Conservation (phyloP, 2,888 invertebrate genomes). For the Agonopterix heracliana region DNA sequence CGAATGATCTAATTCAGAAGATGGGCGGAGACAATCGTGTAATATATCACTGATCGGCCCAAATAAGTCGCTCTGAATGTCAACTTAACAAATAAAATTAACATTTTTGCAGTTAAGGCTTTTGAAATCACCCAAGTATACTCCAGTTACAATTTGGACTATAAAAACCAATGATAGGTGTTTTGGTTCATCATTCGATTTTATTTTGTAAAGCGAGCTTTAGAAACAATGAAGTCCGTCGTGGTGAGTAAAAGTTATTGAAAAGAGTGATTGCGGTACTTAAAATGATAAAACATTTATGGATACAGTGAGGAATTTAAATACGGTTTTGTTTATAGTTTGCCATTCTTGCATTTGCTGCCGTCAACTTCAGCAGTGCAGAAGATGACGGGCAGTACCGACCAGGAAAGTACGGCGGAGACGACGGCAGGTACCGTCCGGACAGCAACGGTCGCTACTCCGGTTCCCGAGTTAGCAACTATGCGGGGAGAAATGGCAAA, state of each 20-base stretch:
- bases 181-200: slow-evolving; percentile 46
- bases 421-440: slow-evolving; percentile 46
- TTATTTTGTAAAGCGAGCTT: slow-evolving; percentile 32
- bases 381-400: slow-evolving; percentile 67
- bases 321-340: slow-evolving; percentile 23
- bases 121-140: slow-evolving; percentile 58
- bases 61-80: slow-evolving; percentile 53
- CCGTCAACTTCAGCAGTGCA: slow-evolving; percentile 35
- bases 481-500: slow-evolving; percentile 15
- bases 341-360: slow-evolving; percentile 30
- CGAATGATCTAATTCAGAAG: slow-evolving; percentile 29
- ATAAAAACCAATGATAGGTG: slow-evolving; percentile 55
- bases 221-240: slow-evolving; percentile 50
- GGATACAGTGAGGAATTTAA: background rate
- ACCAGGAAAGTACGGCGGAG: slow-evolving; percentile 41
- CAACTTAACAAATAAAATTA: slow-evolving; percentile 60
- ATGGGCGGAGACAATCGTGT: slow-evolving; percentile 39
- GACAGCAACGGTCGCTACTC: slow-evolving; percentile 37
- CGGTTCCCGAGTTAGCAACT: slow-evolving; percentile 20
- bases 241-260: slow-evolving; percentile 44
- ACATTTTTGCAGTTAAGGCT: slow-evolving; percentile 55
- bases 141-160: slow-evolving; percentile 60
- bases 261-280: background rate
- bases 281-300: background rate
- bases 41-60: slow-evolving; percentile 50